Evolutionary conservation across 2,888 invertebrate genomes (phyloP).

Genomic region (Callosobruchus maculatus): DNA sequence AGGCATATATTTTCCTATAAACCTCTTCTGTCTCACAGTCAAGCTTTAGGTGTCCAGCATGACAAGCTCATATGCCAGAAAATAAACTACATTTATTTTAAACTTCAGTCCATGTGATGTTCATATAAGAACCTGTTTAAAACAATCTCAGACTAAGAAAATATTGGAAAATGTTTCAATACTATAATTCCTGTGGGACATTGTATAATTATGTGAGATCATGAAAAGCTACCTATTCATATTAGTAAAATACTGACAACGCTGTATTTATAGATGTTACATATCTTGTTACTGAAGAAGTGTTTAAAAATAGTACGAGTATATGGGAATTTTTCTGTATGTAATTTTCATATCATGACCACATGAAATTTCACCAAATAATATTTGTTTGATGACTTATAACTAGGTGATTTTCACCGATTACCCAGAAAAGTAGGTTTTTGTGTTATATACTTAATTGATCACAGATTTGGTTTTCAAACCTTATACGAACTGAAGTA

Average conservation of each 20-base stretch:
- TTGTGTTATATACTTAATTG: background rate
- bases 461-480: no score
- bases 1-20: no score
- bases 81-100: no score
- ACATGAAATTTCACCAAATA: slow-evolving; percentile 22
- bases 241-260: background rate
- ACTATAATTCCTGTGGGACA: background rate
- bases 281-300: slow-evolving; percentile 33
- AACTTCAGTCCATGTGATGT: no score
- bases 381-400: slow-evolving; percentile 23
- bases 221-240: background rate
- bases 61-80: no score
- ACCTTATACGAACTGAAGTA: no score
- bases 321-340: slow-evolving; percentile 26
- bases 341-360: slow-evolving; percentile 30
- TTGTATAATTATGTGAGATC: background rate
- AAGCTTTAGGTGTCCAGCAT: no score
- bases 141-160: no score
- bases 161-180: background rate
- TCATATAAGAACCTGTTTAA: no score
- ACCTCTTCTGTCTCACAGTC: no score
- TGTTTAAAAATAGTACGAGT: slow-evolving; percentile 18
- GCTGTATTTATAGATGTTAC: slow-evolving; percentile 34
- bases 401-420: background rate
- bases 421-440: background rate